Conservation (phyloP, 2,113 vertebrate genomes). For the Rhinichthys klamathensis region DNA sequence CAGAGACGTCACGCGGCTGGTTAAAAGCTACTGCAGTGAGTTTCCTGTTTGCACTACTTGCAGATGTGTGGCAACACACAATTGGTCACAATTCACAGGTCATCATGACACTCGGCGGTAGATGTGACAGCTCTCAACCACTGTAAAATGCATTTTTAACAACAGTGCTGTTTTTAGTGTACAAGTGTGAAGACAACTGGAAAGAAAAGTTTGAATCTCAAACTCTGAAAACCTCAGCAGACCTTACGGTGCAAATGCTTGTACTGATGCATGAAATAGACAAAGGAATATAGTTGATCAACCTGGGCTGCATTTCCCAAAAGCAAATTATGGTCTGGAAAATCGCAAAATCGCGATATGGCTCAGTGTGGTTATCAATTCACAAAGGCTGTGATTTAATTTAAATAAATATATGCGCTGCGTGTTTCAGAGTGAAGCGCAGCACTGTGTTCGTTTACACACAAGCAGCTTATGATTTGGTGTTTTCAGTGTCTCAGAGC, state of each 20-base stretch:
- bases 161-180: not conserved
- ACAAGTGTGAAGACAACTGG: not conserved
- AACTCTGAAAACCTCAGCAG: not conserved
- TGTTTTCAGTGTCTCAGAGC: not conserved
- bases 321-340: not conserved
- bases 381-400: too few species aligned
- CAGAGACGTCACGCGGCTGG: slow-evolving; percentile 69
- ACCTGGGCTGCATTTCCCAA: too few species aligned
- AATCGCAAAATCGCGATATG: not conserved
- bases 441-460: not conserved
- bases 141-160: not conserved
- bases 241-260: not conserved
- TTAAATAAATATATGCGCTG: too few species aligned
- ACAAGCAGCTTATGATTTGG: not conserved
- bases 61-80: not conserved
- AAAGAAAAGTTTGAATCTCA: not conserved
- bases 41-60: slow-evolving; percentile 31
- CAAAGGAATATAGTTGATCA: not conserved
- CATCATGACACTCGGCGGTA: fast-evolving
- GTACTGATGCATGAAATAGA: not conserved
- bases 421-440: not conserved
- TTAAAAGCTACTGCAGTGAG: slow-evolving; percentile 79
- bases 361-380: too few species aligned
- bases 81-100: not conserved
- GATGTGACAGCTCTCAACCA: not conserved